Conservation (phyloP, 2,888 invertebrate genomes). For the Cheilosia soror region DNA sequence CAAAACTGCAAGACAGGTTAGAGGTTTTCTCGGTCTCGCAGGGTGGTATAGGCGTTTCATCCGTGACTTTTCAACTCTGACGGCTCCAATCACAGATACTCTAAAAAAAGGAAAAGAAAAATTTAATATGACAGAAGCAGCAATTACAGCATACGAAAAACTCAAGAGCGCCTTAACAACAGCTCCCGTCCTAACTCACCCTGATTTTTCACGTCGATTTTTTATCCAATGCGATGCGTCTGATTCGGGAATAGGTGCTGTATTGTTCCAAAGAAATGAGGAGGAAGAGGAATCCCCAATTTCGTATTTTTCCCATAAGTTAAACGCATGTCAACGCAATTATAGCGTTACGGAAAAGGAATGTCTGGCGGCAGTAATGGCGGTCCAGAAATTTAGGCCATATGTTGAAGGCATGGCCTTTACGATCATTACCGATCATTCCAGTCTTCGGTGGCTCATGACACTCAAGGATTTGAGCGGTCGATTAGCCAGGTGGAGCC, state of each 20-base stretch:
- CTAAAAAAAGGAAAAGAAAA: constrained; percentile 20
- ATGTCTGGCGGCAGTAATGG: too few relatives aligned
- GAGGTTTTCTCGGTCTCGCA: neutral
- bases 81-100: too few relatives aligned
- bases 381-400: too few relatives aligned
- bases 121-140: constrained; percentile 37
- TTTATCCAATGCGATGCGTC: constrained; percentile 59
- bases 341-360: neutral
- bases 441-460: neutral
- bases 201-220: constrained; percentile 32
- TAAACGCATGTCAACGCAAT: neutral
- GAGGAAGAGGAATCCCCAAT: neutral
- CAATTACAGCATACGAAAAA: constrained; percentile 34
- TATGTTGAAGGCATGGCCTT: too few relatives aligned
- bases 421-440: neutral
- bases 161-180: constrained; percentile 46
- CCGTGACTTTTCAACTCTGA: too few relatives aligned
- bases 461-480: neutral
- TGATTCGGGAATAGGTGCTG: neutral
- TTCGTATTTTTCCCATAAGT: neutral
- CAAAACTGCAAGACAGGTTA: too few relatives aligned
- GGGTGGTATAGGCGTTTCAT: neutral
- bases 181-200: too few relatives aligned
- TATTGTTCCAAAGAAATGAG: neutral
- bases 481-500: neutral